Conservation (phyloP, 2,888 invertebrate species). For the Athripsodes cinereus region DNA sequence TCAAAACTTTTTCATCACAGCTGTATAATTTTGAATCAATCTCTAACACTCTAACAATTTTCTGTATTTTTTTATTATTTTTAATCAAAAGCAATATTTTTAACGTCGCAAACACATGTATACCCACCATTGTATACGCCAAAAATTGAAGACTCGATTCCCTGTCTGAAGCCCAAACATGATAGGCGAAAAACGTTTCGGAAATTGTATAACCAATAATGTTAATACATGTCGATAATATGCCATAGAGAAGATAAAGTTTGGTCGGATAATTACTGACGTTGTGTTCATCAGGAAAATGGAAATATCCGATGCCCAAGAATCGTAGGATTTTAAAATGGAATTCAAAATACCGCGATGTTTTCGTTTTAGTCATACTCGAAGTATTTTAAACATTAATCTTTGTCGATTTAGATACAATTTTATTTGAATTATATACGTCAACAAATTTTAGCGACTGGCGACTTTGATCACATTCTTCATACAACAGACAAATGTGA, state of each 20-base stretch:
- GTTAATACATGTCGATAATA: constrained; percentile 15
- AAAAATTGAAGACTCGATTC: constrained; percentile 20
- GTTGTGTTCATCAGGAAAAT: constrained; percentile 22
- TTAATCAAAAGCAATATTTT: constrained; percentile 24
- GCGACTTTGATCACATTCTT: too few relatives aligned
- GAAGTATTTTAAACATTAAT: too few relatives aligned
- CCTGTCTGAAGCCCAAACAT: constrained; percentile 19
- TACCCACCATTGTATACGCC: constrained; percentile 18
- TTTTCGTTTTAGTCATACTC: background rate
- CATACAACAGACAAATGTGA: too few relatives aligned
- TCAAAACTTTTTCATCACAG: constrained; percentile 12
- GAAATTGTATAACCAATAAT: constrained; percentile 22
- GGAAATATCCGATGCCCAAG: constrained; percentile 25
- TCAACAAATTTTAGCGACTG: too few relatives aligned
- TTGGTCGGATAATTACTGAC: constrained; percentile 23
- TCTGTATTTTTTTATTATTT: constrained; percentile 24
- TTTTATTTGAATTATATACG: too few relatives aligned
- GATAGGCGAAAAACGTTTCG: constrained; percentile 16
- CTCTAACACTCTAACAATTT: constrained; percentile 21
- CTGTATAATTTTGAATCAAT: constrained; percentile 18
- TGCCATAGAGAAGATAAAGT: constrained; percentile 12
- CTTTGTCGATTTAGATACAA: too few relatives aligned
- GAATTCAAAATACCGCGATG: constrained; percentile 18
- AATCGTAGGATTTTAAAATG: constrained; percentile 19
- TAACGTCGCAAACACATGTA: constrained; percentile 18